Evolutionary conservation across 2,888 invertebrate genomes (phyloP), one percentile per base, ranked within the genome.

Genomic region (Prenolepis imparis): DNA sequence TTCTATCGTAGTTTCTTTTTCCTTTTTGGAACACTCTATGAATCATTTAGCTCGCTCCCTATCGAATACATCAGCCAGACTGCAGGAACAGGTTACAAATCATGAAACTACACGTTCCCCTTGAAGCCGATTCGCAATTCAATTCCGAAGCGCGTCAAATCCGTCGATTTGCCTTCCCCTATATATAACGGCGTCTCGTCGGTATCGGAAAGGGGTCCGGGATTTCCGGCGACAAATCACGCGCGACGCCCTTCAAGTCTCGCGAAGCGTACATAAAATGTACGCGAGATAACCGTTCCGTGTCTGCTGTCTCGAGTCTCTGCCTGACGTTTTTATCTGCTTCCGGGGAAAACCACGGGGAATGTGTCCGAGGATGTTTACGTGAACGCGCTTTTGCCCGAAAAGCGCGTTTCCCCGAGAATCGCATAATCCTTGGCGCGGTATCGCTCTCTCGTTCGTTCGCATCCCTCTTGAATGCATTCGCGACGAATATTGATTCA

Each of bases 61-160:
- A n/a, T 52, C 52, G 52, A 52, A 52, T n/a, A 8, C n/a, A 52
- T 52, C n/a, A 48, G 18, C 44, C 44, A n/a, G 48, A 52, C 48
- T 52, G 86, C 77, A 66, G 67, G 86, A 88, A 86, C 77, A 68
- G 59, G 78, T 85, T 85, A 83, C 84, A 87, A 90, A 90, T 87
- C 87, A 88, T 81, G 66, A 63, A 57, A 72, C 57, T 78, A 68
- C 39, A 12, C 18, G 28, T 55, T 59, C 24, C 52, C 48, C 68
- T 57, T 57, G 73, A 48, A 21, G 18, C n/a, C 57, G 41, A 77
- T 86, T 78, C 81, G n/a, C 44, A 70, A 52, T 82, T 84, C 78
- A 81, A 84, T 83, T 75, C 68, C 63, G 55, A 15, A 21, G 12
- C 55, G 1, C 70, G 87, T 87, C 87, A 55, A 74, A 81, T 72